A percentile compares a stretch with the other conserved stretches of the same genome.
These are phyloP conservation scores for Antheraea pernyi DNA, from an alignment of 1,140 invertebrate species.

Conservation along the genomic window DNA sequence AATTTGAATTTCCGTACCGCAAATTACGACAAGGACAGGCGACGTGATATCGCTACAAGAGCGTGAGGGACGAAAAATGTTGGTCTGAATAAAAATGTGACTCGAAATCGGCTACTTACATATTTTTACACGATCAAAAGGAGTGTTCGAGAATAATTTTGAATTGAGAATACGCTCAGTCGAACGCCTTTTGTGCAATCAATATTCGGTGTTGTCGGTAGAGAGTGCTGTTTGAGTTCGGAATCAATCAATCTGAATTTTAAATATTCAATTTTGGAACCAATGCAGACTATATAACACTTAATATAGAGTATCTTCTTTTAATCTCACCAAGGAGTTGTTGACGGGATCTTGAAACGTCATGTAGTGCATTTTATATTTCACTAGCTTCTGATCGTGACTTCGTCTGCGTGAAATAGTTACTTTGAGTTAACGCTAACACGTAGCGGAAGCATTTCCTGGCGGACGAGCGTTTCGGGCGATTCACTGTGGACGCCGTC, in stretches of 20 bases:
- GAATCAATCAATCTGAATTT: constrained; percentile 60
- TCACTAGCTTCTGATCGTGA: no score
- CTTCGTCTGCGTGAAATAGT: no score
- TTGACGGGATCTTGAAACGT: no score
- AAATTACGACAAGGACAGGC: constrained; percentile 41
- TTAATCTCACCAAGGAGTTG: no score
- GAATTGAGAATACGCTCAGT: constrained; percentile 74
- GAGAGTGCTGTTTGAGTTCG: constrained; percentile 53
- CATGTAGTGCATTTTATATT: no score
- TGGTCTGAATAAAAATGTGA: constrained; percentile 64
- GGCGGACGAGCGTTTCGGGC: no score
- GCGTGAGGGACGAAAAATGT: constrained; percentile 39
- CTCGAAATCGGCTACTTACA: constrained; percentile 70
- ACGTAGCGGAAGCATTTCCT: no score
- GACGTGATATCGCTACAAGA: constrained; percentile 2
- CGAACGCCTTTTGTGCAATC: constrained; percentile 74
- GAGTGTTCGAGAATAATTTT: constrained; percentile 72
- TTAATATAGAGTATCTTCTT: no score
- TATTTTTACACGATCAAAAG: constrained; percentile 74
- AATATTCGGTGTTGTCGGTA: constrained; percentile 73
- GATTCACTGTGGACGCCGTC: no score
- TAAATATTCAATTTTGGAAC: constrained; percentile 16
- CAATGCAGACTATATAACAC: no score
- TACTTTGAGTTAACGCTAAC: no score
- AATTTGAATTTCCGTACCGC: constrained; percentile 75